Base-by-base conservation (phyloP, 2,113 vertebrate species). In the Etia nguti region DNA sequence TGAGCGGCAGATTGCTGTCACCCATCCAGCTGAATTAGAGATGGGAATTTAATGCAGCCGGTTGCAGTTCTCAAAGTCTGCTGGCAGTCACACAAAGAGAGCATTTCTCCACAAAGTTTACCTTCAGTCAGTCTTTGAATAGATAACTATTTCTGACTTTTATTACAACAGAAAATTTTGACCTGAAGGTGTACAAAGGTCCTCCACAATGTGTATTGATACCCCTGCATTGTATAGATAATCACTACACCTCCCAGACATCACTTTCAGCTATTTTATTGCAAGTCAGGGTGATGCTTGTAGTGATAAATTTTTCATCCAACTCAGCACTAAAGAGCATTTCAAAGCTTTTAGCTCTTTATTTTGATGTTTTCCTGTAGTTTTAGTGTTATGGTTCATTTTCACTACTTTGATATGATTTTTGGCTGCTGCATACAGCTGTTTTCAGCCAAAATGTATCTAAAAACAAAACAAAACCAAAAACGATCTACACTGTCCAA, bases 1-100 rank as follows among this genome's bases (percentile, higher is more conserved):
- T 85, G 90, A 93, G 75, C 86, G 91, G 79, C 91, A 90, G 86
- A 56, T 60, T 86, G 82, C 87, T 91, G 90, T 93, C 85, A 85
- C 29, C 75, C 68, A 34, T 90, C 90, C 88, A 89, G 85, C 82
- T 83, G 85, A 90, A 90, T 88, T 50, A 86, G 73, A 85, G 84
- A 86, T 81, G 86, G 82, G 82, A 87, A 59, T 79, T 80, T 85
- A 75, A 79, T 60, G 82, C 41, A 59, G 82, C 22, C 36, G 6
- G 54, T 60, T 59, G 75, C 80, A 26, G n/a, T 6, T 38, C 84
- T 90, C 52, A 26, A 34, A 86, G 79, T 86, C 89, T 86, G 57
- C 75, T 86, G 82, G 86, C 88, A 36, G 41, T 43, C 18, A 8
- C 29, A 73, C 91, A 90, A 86, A 88, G 81, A 75, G 31, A 75